Conservation (phyloP, 37 sponge, comb jelly and placozoan species). For the Aphrocallistes beatrix region DNA sequence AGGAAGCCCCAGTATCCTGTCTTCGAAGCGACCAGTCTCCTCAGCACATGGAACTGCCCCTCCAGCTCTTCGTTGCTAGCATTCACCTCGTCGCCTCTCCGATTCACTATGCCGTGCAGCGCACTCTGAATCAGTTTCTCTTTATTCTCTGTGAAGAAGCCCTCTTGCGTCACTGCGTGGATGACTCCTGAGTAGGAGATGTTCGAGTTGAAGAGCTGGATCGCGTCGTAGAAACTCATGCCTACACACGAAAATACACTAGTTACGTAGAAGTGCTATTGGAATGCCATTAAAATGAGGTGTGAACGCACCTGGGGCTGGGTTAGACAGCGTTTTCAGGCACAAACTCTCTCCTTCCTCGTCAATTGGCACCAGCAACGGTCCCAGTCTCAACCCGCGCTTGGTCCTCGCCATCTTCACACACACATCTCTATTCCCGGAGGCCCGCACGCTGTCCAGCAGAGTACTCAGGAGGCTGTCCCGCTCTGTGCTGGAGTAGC, state of each 20-base stretch:
- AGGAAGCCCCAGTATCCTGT: slow-evolving; percentile 92
- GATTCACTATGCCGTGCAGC: slow-evolving; percentile 31
- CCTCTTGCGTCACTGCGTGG: slow-evolving; percentile 92
- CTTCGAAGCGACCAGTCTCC: slow-evolving; percentile 93
- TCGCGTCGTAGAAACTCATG: slow-evolving; percentile 48
- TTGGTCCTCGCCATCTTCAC: slow-evolving; percentile 81
- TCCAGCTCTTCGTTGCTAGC: slow-evolving; percentile 63
- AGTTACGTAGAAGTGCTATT: too few relatives aligned
- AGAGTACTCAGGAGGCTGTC: slow-evolving; percentile 92
- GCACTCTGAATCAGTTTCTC: slow-evolving; percentile 84
- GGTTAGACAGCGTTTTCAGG: slow-evolving; percentile 55
- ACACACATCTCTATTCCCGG: slow-evolving; percentile 89
- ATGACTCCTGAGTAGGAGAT: slow-evolving; percentile 88
- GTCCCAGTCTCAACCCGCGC: slow-evolving; percentile 72
- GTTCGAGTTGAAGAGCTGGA: slow-evolving; percentile 84
- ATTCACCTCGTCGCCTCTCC: slow-evolving; percentile 32
- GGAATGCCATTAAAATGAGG: background rate
- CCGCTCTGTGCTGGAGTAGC: slow-evolving; percentile 78
- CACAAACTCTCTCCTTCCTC: slow-evolving; percentile 95
- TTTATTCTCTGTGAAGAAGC: slow-evolving; percentile 96
- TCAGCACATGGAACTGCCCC: slow-evolving; percentile 91
- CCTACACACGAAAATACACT: too few relatives aligned
- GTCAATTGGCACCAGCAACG: slow-evolving; percentile 65
- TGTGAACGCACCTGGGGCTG: slow-evolving; percentile 30
- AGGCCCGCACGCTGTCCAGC: slow-evolving; percentile 92